Base-by-base conservation (phyloP, 2,113 vertebrate genomes). In the Leptodactylus fuscus region DNA sequence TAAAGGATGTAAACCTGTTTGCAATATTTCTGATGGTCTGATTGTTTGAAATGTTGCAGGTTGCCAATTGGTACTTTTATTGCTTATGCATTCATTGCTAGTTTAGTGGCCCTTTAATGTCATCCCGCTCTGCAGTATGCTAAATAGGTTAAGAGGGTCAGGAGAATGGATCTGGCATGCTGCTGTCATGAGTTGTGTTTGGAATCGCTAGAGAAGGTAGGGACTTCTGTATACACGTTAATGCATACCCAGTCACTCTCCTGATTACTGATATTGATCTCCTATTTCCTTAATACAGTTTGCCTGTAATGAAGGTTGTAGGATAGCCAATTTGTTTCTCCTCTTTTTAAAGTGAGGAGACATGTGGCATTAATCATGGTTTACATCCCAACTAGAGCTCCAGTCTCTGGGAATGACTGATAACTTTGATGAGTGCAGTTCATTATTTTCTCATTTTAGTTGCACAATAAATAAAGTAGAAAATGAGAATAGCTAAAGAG, bases 201-300 rank as follows among this genome's bases (percentile, higher is more conserved):
- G n/a, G 53, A 62, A 55, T n/a, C 49, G 13, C 41, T 48, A 11
- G 76, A 32, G 12, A 29, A 60, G 53, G 76, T 15, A 18, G 48
- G 46, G 15, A 32, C 24, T 62, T 24, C 13, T 24, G 34, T 53
- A 53, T 69, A 36, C 65, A 85, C 67, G 46, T 49, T 32, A 78
- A 76, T 69, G 48, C 83, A 53, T 60, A 69, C 73, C 83, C 74
- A 53, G 32, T 34, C 60, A 78, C 74, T 85, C 74, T 69, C 73
- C 83, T 85, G 74, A 85, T 85, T 85, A 75, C 82, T 62, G 51
- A 74, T 75, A 83, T 83, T 58, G 82, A 83, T 83, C 82, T 60
- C 44, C 76, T 70, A 53, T 79, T 83, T 70, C 29, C 62, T 79
- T 79, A 85, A 85, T 85, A 67, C 75, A 38, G 46, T 80, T 85